Base-by-base conservation (phyloP, 35 echinoderm and acorn worm genomes). In the Ophiothrix spiculata region DNA sequence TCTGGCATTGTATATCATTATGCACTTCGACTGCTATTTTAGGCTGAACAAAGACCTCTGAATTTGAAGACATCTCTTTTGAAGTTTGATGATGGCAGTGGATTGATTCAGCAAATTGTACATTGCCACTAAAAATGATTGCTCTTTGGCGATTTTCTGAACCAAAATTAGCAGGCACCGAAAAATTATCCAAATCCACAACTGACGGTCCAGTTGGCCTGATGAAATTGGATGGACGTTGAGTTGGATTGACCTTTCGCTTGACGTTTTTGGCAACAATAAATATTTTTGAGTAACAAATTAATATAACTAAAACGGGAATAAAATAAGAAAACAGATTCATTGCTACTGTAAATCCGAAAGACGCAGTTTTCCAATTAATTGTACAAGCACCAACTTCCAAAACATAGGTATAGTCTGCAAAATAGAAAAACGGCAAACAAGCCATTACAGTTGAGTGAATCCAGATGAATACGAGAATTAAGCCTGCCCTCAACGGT, bases 341-440 rank as follows among this genome's bases (percentile, higher is more conserved):
- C 17, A 35, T 39, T 19, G 84, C 74, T 35, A 86, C 49, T 13
- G 84, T 77, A 46, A 38, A 40, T 28, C 84, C 84, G 21, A 75
- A 40, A 0, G 36, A 76, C 4, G 84, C 74, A 21, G 25, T 75
- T 17, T 86, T 39, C 84, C 84, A 86, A 60, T 85, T 74, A 1
- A 86, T 40, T 1, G 84, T 86, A 33, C 84, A 86, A 14, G 84
- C 84, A 23, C 84, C 84, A 32, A 86, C 75, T 31, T 86, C 84
- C 1, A 31, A 15, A 74, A 86, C 75, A 31, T 86, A 86, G 74
- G 39, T 25, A 31, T 86, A 86, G 36, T 42, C 28, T 0, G 84
- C 84, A 1, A 86, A 32, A 29, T 39, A 13, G 1, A 74, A 42
- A 39, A 86, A 76, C 1, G 84, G 84, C 13, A 76, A 75, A 77